Base-by-base conservation (phyloP, 2,113 vertebrate genomes). In the Pandion haliaetus region DNA sequence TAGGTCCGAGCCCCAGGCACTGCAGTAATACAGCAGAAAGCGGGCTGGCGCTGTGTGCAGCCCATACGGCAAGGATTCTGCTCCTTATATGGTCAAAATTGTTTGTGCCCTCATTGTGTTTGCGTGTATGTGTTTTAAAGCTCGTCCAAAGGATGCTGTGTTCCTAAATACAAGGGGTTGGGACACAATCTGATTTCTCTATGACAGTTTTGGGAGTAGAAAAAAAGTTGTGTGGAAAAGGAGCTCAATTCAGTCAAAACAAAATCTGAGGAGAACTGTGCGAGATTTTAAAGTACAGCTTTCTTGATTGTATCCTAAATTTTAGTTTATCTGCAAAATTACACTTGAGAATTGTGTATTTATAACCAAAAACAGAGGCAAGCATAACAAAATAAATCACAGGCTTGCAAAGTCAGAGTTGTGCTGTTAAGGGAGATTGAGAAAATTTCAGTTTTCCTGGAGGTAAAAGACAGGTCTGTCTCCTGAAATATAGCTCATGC, bases 11-110 rank as follows among this genome's bases (percentile, higher is more conserved):
- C 50, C 36, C 14, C 42, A 62, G 59, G 38, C 67, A 40, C 42
- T 42, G 50, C 62, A 57, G 16, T 28, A 42, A 9, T 31, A 58
- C 11, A 92, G 45, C 79, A 77, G 36, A 49, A 82, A 74, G 52
- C 3, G 1, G 50, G 44, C 65, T 66, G 44, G 65, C 0, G 0
- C 29, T 65, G 42, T 24, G 1, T 34, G 28, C 28, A 82, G 85
- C 50, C 63, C 14, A 1, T 57, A 32, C 3, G 3, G n/a, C 3
- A 9, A 86, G 10, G 57, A 42, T 86, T 88, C 63, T 80, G 23
- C 32, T 88, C 71, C 67, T 86, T 66, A 47, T 32, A 24, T 3
- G 2, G 42, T 44, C 55, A 93, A 45, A 92, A 66, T 24, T 66
- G 17, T 42, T 80, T 85, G 55, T 44, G 26, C 29, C n/a, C 5